Percentiles rank a stretch among this genome's conserved stretches.
phyloP scores from a whole-genome alignment of 2,797 vertebrate species.

The Brachymystax lenok region DNA sequence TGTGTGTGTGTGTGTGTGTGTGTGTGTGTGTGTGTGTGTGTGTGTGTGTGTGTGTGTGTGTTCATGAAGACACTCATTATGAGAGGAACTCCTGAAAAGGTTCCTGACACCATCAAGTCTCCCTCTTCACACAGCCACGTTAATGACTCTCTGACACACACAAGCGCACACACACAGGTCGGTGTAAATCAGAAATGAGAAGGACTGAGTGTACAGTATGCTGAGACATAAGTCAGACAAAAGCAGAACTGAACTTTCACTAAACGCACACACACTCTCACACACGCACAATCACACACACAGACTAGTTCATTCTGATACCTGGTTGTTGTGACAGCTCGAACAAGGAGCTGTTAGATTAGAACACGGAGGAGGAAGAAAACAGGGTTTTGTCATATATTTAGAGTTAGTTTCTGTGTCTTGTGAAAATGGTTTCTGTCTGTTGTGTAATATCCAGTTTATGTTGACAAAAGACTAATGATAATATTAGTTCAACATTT shows the following conservation, averaged over 20 bases:
- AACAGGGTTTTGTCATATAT: not conserved
- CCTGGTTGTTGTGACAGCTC: constrained; percentile 35
- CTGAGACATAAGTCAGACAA: no score
- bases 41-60: constrained; percentile 16
- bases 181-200: not conserved
- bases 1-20: constrained; percentile 19
- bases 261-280: constrained; percentile 9
- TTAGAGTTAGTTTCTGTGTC: no score
- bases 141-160: constrained; percentile 2
- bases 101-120: constrained; percentile 40
- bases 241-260: constrained; percentile 3
- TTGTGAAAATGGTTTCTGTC: not conserved
- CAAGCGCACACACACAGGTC: not conserved
- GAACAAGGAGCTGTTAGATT: constrained; percentile 44
- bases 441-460: not conserved
- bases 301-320: not conserved
- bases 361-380: constrained; percentile 2
- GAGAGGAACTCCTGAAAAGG: constrained; percentile 41
- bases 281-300: not conserved
- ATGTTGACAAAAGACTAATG: not conserved
- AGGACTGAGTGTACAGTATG: not conserved
- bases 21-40: constrained; percentile 8
- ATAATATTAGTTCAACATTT: constrained; percentile 1
- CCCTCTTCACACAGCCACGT: constrained; percentile 16
- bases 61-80: constrained; percentile 41